Base-by-base conservation (phyloP, 2,113 vertebrate species). In the Pedionomus torquatus region DNA sequence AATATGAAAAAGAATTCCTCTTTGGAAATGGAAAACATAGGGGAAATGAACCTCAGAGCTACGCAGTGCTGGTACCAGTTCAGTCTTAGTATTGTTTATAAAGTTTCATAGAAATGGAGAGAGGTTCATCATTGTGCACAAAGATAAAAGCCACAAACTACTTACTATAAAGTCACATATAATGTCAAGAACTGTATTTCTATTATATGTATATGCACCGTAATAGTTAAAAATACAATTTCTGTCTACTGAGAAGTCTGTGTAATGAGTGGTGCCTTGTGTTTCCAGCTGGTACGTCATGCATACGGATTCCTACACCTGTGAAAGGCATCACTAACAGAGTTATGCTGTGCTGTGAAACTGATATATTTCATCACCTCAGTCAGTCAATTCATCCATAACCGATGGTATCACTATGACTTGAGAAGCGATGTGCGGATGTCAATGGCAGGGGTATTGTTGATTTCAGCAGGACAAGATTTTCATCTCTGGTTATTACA, bases 401-500 rank as follows among this genome's bases (percentile, higher is more conserved):
- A 60, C 41, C 51, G 75, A 0, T 49, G 25, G 24, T 77, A 26
- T 74, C 41, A 6, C 76, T 58, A 2, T 58, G 63, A 49, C 71
- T 65, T 83, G 69, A 84, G 46, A 64, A 83, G 60, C 44, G 54
- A 52, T 3, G 0, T 3, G 13, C 33, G 55, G 70, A 48, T 80
- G 65, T 84, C 72, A 64, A 6, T 71, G 37, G 17, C 68, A 70
- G 39, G 5, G 14, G 49, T 88, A 41, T 66, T 88, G 37, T 75
- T 4, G 2, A 24, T 85, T 90, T 88, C 55, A 83, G 21, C 52
- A 43, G 52, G 35, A 21, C 46, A 39, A 41, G 30, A 68, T 54
- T 95, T 95, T 95, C 2, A 33, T 75, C 37, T 74, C 49, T 85
- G 17, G 89, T 89, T 82, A 35, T 79, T 86, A 24, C 23, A 13